Conservation (phyloP, 2,797 vertebrate genomes). For the Propithecus perrieri region DNA sequence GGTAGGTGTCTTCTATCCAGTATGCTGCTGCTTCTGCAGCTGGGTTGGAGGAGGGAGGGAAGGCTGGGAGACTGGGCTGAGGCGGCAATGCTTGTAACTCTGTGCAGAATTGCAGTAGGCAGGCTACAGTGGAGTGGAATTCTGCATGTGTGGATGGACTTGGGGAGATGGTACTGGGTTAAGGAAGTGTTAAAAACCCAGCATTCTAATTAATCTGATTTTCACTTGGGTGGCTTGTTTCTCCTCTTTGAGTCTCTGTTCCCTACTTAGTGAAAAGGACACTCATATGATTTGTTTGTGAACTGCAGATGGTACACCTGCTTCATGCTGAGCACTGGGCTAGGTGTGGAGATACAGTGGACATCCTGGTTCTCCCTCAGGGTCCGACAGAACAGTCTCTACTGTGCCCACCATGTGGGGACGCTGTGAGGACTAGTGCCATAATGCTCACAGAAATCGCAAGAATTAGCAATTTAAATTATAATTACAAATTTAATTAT, state of each 20-base stretch:
- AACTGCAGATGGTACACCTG: not conserved
- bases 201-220: not conserved
- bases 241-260: not conserved
- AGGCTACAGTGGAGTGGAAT: not conserved
- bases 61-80: not conserved
- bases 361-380: not conserved
- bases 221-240: not conserved
- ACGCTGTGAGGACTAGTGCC: not conserved
- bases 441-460: not conserved
- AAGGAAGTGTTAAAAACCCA: not conserved
- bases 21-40: not conserved
- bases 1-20: not conserved
- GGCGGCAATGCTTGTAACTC: not conserved
- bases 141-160: not conserved
- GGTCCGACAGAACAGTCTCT: not conserved
- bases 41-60: not conserved
- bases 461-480: slow-evolving; percentile 40
- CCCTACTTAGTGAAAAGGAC: not conserved
- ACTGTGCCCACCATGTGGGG: not conserved
- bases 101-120: not conserved
- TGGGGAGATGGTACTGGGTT: not conserved
- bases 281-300: not conserved
- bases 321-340: not conserved
- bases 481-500: slow-evolving; percentile 14
- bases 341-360: not conserved